A percentile compares a stretch with the other conserved stretches of the same genome.
Evolutionary conservation across 2,113 vertebrate species (phyloP).

Genomic region (Reinhardtius hippoglossoides): DNA sequence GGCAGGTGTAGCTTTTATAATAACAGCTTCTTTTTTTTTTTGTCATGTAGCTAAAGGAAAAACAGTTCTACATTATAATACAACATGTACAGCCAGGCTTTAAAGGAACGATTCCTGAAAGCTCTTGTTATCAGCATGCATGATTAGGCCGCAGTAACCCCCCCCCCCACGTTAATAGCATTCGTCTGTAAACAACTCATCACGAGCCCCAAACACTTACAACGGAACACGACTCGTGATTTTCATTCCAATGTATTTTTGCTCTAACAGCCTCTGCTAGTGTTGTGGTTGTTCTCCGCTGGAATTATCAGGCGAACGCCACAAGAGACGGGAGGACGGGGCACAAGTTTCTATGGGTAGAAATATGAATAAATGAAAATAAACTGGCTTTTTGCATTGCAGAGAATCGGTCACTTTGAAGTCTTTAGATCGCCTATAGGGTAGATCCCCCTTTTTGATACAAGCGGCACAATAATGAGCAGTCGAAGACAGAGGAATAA

Average conservation of each 20-base stretch:
- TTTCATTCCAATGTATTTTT: background rate
- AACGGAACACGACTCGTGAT: background rate
- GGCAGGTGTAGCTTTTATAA: slow-evolving; percentile 8
- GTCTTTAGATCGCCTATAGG: slow-evolving; percentile 47
- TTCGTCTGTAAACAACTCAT: slow-evolving; percentile 48
- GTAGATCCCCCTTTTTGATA: slow-evolving; percentile 36
- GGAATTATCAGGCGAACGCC: slow-evolving; percentile 44
- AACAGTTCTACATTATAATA: slow-evolving; percentile 42
- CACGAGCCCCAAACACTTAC: slow-evolving; percentile 40
- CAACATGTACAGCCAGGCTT: slow-evolving; percentile 55
- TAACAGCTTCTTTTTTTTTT: slow-evolving; percentile 26
- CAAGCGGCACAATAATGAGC: slow-evolving; percentile 61
- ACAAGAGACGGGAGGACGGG: slow-evolving; percentile 18
- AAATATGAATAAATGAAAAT: background rate
- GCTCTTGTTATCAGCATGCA: slow-evolving; percentile 72
- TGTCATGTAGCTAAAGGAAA: slow-evolving; percentile 50
- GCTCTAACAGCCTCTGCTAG: slow-evolving; percentile 6
- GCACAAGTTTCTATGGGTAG: background rate
- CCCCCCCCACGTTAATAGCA: slow-evolving; percentile 6
- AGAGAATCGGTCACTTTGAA: slow-evolving; percentile 46
- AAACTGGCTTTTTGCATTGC: slow-evolving; percentile 43
- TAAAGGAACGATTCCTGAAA: slow-evolving; percentile 40
- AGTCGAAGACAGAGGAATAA: slow-evolving; percentile 24
- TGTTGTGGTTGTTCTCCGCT: slow-evolving; percentile 20
- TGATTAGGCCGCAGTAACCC: slow-evolving; percentile 19